Evolutionary conservation across 2,888 invertebrate genomes (phyloP).

Genomic region (Aquatica leii): DNA sequence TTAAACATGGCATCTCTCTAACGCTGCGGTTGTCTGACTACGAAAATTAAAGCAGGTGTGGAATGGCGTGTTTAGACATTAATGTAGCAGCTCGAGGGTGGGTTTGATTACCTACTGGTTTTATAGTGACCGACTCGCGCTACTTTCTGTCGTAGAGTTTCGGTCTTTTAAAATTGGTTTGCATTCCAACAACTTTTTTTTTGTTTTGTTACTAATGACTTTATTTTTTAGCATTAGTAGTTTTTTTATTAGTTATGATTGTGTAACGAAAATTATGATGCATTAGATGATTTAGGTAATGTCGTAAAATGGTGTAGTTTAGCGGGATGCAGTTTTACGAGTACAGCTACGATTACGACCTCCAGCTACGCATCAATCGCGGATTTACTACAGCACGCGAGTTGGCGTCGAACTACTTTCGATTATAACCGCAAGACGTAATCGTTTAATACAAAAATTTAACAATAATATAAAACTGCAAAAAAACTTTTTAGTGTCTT

Average conservation of each 20-base stretch:
- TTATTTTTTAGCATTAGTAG: constrained; percentile 9
- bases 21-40: constrained; percentile 38
- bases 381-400: constrained; percentile 53
- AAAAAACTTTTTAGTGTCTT: too few species aligned
- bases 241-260: not conserved
- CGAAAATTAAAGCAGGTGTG: constrained; percentile 54
- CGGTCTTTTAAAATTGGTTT: constrained; percentile 10
- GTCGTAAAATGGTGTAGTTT: constrained; percentile 6
- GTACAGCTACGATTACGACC: constrained; percentile 41
- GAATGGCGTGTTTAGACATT: constrained; percentile 55
- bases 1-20: constrained; percentile 15
- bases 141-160: constrained; percentile 37
- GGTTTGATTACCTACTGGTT: constrained; percentile 55
- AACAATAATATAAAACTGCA: too few species aligned
- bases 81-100: constrained; percentile 55
- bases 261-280: too few species aligned
- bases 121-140: constrained; percentile 44
- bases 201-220: constrained; percentile 17
- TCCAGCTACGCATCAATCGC: constrained; percentile 48
- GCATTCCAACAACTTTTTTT: constrained; percentile 18
- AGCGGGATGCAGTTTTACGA: constrained; percentile 42
- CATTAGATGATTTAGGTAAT: too few species aligned
- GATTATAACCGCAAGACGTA: too few species aligned
- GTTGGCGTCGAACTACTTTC: constrained; percentile 51
- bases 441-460: too few species aligned